Base-by-base conservation (phyloP, 2,888 invertebrate species). In the Pristionchus maxplancki region DNA sequence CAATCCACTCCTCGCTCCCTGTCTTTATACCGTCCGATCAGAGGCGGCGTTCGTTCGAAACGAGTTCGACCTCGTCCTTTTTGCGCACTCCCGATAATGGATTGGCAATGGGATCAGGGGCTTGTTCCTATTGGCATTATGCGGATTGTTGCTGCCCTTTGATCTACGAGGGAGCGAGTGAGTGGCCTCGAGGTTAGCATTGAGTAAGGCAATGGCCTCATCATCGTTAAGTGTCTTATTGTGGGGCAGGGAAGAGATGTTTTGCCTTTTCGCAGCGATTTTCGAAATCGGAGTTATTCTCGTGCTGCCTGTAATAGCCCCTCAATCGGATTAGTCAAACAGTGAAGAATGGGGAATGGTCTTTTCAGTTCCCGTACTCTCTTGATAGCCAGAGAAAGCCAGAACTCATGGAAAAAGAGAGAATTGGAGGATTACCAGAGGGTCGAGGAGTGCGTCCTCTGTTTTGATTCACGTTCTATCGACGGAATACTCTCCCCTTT, bases 21-120 rank as follows among this genome's bases (percentile, higher is more conserved):
- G 44, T 6, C 53, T 53, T 53, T 53, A 53, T 53, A 53, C 53
- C 24, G 20, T 58, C 53, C 2, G 24, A 58, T 24, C 53, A 24
- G 53, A 24, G 53, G 4, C 20, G 17, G 53, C 20, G 8, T 44
- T n/a, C 24, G 24, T 37, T 71, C 78, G 78, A 44, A 78, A 78
- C 78, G 78, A 78, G 78, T 78, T 78, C 34, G 78, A 78, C 78
- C 78, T 48, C 78, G 44, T 78, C 78, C 48, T 78, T 78, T 78
- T 78, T 20, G 37, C 40, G 40, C 9, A 48, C 78, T 78, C 78
- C 78, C 78, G 78, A 78, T 78, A 78, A 78, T 78, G 44, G 78
- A 78, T 78, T 78, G 78, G 78, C 78, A 78, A 78, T 78, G 28
- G 31, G 6, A 74, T 74, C 74, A 31, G 28, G 71, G 71, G 71